Percentiles rank a stretch among this genome's conserved stretches.
Evolutionary conservation across 1,140 invertebrate genomes (phyloP).

Genomic region (Orchestia grillus): DNA sequence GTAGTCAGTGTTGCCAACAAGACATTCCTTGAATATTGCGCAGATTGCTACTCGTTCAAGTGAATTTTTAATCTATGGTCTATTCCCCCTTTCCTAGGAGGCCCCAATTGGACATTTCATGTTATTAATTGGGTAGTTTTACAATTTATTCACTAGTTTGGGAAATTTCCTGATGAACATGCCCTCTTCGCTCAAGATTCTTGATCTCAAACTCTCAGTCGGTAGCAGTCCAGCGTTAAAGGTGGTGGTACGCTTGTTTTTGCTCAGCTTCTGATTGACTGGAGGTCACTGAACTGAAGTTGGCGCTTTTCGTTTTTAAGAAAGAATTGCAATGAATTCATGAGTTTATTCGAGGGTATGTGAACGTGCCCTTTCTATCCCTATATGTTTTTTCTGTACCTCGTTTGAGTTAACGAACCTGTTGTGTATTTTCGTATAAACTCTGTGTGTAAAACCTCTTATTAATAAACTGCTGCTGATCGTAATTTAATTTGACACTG

Average conservation of each 20-base stretch:
- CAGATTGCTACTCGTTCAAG: too few relatives aligned
- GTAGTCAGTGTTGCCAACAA: not conserved
- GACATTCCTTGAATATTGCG: not conserved
- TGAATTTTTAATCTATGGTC: too few relatives aligned
- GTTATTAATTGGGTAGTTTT: too few relatives aligned
- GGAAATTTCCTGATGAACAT: too few relatives aligned
- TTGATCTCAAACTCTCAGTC: not conserved
- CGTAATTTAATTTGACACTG: too few relatives aligned
- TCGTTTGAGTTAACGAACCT: not conserved
- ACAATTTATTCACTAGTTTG: too few relatives aligned
- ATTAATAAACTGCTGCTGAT: too few relatives aligned
- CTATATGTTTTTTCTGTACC: not conserved
- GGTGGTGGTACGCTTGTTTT: not conserved
- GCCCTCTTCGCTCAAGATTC: not conserved
- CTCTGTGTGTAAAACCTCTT: too few relatives aligned
- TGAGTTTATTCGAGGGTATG: not conserved
- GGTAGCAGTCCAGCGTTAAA: not conserved
- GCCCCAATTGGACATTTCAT: too few relatives aligned
- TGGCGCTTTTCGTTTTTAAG: not conserved
- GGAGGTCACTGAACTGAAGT: not conserved
- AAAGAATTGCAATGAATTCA: not conserved
- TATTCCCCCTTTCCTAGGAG: too few relatives aligned
- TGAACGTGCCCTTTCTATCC: not conserved
- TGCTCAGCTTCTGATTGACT: not conserved
- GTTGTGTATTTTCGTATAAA: too few relatives aligned